A percentile compares a stretch with the other conserved stretches of the same genome.
Evolutionary conservation across 2,888 invertebrate genomes (phyloP).

Genomic region (Drosophila siamana): DNA sequence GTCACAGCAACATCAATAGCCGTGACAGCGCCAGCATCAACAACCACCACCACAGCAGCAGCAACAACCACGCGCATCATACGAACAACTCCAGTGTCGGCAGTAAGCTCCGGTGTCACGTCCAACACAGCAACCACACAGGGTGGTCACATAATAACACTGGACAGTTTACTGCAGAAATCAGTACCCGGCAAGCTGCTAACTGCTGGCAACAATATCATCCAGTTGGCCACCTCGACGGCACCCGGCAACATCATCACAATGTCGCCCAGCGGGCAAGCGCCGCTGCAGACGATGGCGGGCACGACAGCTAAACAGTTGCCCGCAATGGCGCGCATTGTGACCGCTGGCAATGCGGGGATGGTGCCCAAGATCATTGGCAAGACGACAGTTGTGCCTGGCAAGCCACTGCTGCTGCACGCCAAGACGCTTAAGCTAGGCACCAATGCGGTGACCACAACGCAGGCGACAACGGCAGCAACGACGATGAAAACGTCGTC

Average conservation of each 20-base stretch:
- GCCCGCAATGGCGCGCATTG: constrained; percentile 59
- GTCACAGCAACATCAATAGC: constrained; percentile 29
- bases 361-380: constrained; percentile 85
- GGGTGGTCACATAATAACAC: constrained; percentile 84
- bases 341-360: constrained; percentile 78
- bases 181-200: constrained; percentile 64
- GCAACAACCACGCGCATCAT: constrained; percentile 60
- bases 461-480: constrained; percentile 74
- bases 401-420: constrained; percentile 66
- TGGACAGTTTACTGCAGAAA: constrained; percentile 83
- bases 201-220: constrained; percentile 85
- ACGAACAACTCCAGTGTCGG: constrained; percentile 50
- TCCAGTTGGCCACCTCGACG: constrained; percentile 85
- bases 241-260: constrained; percentile 57
- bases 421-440: constrained; percentile 66
- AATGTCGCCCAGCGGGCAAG: constrained; percentile 42
- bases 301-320: constrained; percentile 40
- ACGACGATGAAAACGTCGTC: constrained; percentile 68
- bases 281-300: constrained; percentile 80
- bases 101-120: constrained; percentile 27
- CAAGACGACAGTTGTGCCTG: constrained; percentile 74
- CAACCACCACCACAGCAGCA: constrained; percentile 36
- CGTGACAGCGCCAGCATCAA: constrained; percentile 2
- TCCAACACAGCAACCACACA: constrained; percentile 86
- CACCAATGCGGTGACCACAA: constrained; percentile 85